These are phyloP conservation scores for Drosophila lutescens DNA, from an alignment of 2,888 invertebrate species.

Conservation along the genomic window DNA sequence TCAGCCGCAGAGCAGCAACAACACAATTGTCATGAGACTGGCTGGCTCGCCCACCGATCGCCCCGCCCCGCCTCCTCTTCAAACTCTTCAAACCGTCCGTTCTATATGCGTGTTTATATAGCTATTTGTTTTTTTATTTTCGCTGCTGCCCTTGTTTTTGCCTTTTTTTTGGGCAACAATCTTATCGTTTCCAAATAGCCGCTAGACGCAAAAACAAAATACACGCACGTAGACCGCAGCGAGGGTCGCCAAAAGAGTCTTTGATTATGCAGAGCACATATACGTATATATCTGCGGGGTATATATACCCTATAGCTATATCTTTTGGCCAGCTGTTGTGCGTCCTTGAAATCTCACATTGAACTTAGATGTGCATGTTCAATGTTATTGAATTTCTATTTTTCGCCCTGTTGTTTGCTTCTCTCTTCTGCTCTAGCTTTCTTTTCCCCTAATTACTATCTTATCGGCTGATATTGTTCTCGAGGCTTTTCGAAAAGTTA, in stretches of 20 bases:
- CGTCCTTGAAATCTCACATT: conserved; percentile 39
- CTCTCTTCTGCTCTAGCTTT: conserved; percentile 39
- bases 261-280: conserved; percentile 6
- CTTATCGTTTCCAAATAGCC: conserved; percentile 58
- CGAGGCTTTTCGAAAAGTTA: conserved; percentile 33
- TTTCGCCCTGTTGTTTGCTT: conserved; percentile 11
- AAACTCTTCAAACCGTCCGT: not conserved
- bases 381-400: conserved; percentile 45
- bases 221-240: conserved; percentile 22
- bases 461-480: conserved; percentile 26
- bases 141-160: conserved; percentile 30
- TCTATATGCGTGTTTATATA: conserved; percentile 23
- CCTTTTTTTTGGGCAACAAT: conserved; percentile 50
- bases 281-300: not conserved
- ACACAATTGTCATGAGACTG: conserved; percentile 69
- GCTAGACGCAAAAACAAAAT: conserved; percentile 20
- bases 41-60: conserved; percentile 31
- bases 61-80: conserved; percentile 8
- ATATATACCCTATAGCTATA: conserved; percentile 5
- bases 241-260: conserved; percentile 44
- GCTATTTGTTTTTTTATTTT: conserved; percentile 51
- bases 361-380: conserved; percentile 41
- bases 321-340: conserved; percentile 32
- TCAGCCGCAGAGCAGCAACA: conserved; percentile 52
- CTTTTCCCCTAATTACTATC: conserved; percentile 19